phyloP scores from a whole-genome alignment of 37 sponge, comb jelly and placozoan species.

The Sycon ciliatum region DNA sequence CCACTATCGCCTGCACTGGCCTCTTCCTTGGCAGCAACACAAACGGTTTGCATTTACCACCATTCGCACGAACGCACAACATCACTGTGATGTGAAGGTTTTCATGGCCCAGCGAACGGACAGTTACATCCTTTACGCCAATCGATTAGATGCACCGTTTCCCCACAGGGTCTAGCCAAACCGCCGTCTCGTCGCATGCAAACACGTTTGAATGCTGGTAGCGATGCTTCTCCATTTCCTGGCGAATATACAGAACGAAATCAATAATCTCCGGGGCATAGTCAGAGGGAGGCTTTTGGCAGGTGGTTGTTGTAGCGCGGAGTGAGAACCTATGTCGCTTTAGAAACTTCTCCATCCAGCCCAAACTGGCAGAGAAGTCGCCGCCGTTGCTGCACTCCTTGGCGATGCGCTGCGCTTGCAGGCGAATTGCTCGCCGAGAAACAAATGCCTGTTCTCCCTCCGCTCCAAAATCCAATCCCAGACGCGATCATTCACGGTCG shows the following conservation, averaged over 20 bases:
- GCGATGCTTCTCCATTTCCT: neutral
- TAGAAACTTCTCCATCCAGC: too few species aligned
- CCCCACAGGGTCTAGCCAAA: slow-evolving; percentile 53
- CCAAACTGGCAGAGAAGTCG: too few species aligned
- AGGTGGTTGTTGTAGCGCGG: slow-evolving; percentile 19
- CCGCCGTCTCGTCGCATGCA: slow-evolving; percentile 45
- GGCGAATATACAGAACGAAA: too few species aligned
- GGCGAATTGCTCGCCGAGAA: too few species aligned
- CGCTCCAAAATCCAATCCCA: too few species aligned
- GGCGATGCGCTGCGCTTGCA: too few species aligned
- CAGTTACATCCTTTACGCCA: slow-evolving; percentile 36
- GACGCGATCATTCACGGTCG: too few species aligned
- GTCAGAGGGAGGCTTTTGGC: slow-evolving; percentile 23
- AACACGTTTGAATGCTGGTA: neutral
- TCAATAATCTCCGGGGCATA: slow-evolving; percentile 28
- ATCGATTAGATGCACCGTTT: slow-evolving; percentile 23
- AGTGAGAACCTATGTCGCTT: slow-evolving; percentile 22
- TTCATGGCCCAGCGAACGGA: slow-evolving; percentile 42
- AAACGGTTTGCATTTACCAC: slow-evolving; percentile 35
- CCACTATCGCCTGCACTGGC: neutral
- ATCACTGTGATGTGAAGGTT: slow-evolving; percentile 37
- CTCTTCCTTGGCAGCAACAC: slow-evolving; percentile 49
- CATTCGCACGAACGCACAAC: slow-evolving; percentile 38
- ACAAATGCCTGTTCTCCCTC: too few species aligned
- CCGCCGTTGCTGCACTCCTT: too few species aligned